Percentiles rank a stretch among this genome's conserved stretches.
phyloP scores from a whole-genome alignment of 2,888 invertebrate species.

The Hirtodrosophila alboralis region DNA sequence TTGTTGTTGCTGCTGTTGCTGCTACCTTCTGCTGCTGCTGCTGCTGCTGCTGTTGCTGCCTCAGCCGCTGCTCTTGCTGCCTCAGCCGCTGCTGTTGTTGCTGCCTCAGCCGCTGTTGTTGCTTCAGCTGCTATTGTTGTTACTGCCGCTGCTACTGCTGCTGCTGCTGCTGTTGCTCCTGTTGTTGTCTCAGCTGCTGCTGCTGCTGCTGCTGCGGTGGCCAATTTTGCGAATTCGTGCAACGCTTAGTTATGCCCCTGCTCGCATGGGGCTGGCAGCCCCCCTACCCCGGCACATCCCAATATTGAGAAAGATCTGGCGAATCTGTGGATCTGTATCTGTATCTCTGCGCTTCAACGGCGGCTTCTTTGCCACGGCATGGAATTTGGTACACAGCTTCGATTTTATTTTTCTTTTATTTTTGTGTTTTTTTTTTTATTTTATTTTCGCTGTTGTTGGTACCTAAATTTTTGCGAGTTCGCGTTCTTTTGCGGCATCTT shows the following conservation, averaged over 20 bases:
- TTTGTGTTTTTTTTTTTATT: conserved; percentile 23
- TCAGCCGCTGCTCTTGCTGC: conserved; percentile 58
- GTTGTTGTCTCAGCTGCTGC: conserved; percentile 10
- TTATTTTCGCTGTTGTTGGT: conserved; percentile 34
- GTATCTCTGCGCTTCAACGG: conserved; percentile 49
- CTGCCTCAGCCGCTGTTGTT: conserved; percentile 73
- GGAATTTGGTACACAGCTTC: conserved; percentile 61
- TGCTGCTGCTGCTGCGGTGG: conserved; percentile 63
- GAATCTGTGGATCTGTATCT: conserved; percentile 35
- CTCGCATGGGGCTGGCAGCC: conserved; percentile 9
- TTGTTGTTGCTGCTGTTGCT: too few relatives aligned
- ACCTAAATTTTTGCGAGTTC: conserved; percentile 60
- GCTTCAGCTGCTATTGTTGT: conserved; percentile 22
- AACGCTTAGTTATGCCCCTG: conserved; percentile 70
- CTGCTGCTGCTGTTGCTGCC: conserved; percentile 47
- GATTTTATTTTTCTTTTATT: conserved; percentile 15
- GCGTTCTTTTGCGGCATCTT: conserved; percentile 50
- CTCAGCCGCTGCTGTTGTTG: conserved; percentile 35
- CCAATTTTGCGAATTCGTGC: conserved; percentile 78
- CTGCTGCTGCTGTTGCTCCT: conserved; percentile 22
- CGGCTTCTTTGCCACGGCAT: conserved; percentile 67
- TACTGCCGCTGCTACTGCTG: conserved; percentile 29
- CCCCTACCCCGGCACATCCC: conserved; percentile 5
- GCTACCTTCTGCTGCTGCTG: conserved; percentile 19
- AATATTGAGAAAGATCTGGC: conserved; percentile 29